These are phyloP conservation scores for Diploptera punctata DNA, from an alignment of 2,888 invertebrate species.

Conservation along the genomic window DNA sequence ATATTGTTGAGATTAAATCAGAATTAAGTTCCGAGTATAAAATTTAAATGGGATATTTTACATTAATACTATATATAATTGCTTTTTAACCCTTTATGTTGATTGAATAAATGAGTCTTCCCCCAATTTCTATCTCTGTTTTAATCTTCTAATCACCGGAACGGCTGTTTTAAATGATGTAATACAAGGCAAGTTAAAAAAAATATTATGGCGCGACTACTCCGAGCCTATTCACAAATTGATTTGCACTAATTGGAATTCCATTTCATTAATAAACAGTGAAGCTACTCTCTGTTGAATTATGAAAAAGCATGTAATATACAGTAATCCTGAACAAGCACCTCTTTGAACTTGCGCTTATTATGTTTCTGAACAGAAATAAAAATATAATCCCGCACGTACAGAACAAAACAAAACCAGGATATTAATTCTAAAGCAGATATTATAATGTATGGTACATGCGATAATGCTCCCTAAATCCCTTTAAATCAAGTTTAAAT, in stretches of 20 bases:
- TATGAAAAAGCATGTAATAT: background rate
- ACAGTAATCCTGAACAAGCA: background rate
- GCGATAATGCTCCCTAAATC: too few species aligned
- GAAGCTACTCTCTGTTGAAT: constrained; percentile 3
- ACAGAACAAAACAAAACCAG: too few species aligned
- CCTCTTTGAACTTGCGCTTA: background rate
- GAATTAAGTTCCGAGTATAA: too few species aligned
- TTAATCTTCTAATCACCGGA: constrained; percentile 8
- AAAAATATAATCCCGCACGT: background rate
- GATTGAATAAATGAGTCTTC: constrained; percentile 15
- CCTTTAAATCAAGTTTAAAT: too few species aligned
- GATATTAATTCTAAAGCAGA: too few species aligned
- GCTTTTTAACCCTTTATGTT: background rate
- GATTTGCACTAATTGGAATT: constrained; percentile 32
- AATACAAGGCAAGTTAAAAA: background rate
- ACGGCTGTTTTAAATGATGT: background rate
- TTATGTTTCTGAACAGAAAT: background rate
- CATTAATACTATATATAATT: constrained; percentile 2
- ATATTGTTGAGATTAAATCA: too few species aligned
- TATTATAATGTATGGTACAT: too few species aligned
- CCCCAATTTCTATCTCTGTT: background rate
- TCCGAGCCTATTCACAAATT: constrained; percentile 23
- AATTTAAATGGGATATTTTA: too few species aligned
- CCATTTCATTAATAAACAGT: constrained; percentile 29
- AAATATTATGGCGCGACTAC: background rate